phyloP scores from a whole-genome alignment of 2,888 invertebrate genomes.

The Agonum fuliginosum region DNA sequence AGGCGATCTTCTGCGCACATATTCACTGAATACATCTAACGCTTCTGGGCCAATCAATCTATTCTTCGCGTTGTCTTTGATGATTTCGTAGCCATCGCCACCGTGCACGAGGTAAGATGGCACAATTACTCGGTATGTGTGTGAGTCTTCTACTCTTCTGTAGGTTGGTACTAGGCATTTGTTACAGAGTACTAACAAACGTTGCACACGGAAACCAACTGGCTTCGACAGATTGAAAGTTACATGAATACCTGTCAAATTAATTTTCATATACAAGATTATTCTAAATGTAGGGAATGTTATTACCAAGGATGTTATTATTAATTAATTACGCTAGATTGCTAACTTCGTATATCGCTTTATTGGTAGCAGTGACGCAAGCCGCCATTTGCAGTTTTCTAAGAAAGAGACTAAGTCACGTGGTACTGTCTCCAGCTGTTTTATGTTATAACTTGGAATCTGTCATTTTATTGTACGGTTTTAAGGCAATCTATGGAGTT shows the following conservation, averaged over 20 bases:
- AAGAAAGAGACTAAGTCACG: too few species aligned
- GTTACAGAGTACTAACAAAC: slow-evolving; percentile 30
- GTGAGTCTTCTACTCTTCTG: neutral
- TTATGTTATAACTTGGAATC: too few species aligned
- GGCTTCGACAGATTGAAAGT: slow-evolving; percentile 21
- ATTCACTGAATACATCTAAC: slow-evolving; percentile 74
- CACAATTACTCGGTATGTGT: slow-evolving; percentile 76
- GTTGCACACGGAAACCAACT: slow-evolving; percentile 6
- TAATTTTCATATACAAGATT: too few species aligned
- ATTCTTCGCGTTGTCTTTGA: slow-evolving; percentile 73
- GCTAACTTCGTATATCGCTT: too few species aligned
- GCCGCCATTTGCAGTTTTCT: too few species aligned
- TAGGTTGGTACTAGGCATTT: slow-evolving; percentile 34
- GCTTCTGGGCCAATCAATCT: slow-evolving; percentile 72
- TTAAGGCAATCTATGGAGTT: too few species aligned
- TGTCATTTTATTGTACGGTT: too few species aligned
- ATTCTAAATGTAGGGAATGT: too few species aligned
- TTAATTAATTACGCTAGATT: too few species aligned
- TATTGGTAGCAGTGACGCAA: too few species aligned
- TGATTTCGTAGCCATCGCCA: slow-evolving; percentile 79
- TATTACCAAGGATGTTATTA: too few species aligned
- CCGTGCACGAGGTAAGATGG: slow-evolving; percentile 79
- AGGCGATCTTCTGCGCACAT: slow-evolving; percentile 72
- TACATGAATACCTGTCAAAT: slow-evolving; percentile 43
- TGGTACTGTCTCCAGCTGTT: too few species aligned